Conservation (phyloP, 2,797 vertebrate genomes). For the Coregonus sp. region DNA sequence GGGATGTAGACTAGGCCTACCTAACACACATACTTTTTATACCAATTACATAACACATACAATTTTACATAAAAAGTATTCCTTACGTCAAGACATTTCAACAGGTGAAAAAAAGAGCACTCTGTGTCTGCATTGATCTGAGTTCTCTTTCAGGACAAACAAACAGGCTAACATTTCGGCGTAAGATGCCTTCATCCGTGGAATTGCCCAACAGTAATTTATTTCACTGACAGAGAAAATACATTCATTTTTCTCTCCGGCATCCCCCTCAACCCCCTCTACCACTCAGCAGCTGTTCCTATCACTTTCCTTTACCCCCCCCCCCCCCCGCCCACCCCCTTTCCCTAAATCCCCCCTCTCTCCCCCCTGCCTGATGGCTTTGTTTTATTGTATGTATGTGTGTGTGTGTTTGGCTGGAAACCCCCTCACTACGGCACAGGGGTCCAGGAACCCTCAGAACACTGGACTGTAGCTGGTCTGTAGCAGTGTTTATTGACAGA, state of each 20-base stretch:
- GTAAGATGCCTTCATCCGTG: conserved; percentile 21
- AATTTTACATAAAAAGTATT: too few relatives aligned
- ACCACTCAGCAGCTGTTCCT: conserved; percentile 74
- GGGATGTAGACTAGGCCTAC: too few relatives aligned
- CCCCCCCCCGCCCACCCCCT: conserved; percentile 9
- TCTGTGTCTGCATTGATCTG: too few relatives aligned
- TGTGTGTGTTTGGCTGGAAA: conserved; percentile 47
- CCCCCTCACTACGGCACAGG: conserved; percentile 48
- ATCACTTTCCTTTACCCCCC: conserved; percentile 57
- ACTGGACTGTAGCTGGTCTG: conserved; percentile 20
- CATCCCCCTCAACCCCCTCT: conserved; percentile 38
- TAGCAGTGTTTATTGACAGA: conserved; percentile 35
- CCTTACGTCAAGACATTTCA: too few relatives aligned
- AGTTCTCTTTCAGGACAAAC: too few relatives aligned
- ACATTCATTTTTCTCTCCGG: conserved; percentile 22
- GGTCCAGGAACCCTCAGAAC: conserved; percentile 43
- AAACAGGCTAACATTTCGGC: too few relatives aligned
- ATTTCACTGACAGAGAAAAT: conserved; percentile 65
- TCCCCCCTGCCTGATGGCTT: conserved; percentile 52
- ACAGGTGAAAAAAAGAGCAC: not conserved
- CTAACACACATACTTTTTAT: not conserved
- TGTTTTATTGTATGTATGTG: conserved; percentile 21
- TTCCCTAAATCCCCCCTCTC: conserved; percentile 25
- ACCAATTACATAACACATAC: too few relatives aligned
- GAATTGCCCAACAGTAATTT: conserved; percentile 62